Evolutionary conservation across 2,113 vertebrate genomes (phyloP).

Genomic region (Pogona vitticeps): DNA sequence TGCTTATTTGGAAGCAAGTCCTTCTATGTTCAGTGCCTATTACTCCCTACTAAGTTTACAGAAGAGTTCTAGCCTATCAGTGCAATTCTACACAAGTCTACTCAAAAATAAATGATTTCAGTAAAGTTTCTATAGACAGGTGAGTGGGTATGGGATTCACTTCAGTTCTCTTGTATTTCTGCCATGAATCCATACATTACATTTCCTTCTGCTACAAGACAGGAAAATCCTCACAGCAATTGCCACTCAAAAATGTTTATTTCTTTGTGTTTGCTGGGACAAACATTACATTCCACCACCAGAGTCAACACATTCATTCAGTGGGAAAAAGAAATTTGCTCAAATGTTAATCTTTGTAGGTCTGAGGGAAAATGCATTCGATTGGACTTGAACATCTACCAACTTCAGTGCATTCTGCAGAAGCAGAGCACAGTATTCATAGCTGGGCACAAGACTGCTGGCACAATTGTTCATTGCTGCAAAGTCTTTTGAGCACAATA

Average conservation of each 20-base stretch:
- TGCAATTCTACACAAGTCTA: too few relatives aligned
- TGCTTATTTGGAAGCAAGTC: too few relatives aligned
- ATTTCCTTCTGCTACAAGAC: too few relatives aligned
- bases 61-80: too few relatives aligned
- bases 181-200: too few relatives aligned
- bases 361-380: background rate
- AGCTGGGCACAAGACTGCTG: background rate
- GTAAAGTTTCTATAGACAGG: too few relatives aligned
- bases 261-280: background rate
- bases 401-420: background rate
- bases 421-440: rapidly evolving
- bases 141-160: too few relatives aligned
- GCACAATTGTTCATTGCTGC: background rate
- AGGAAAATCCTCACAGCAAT: rapidly evolving
- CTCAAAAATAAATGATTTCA: too few relatives aligned
- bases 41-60: too few relatives aligned
- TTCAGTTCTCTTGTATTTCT: too few relatives aligned
- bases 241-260: background rate
- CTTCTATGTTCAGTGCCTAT: too few relatives aligned
- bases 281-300: constrained; percentile 33
- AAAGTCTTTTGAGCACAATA: background rate
- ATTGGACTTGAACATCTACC: rapidly evolving
- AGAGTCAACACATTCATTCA: constrained; percentile 20
- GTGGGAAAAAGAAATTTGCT: constrained; percentile 18
- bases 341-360: background rate